Conservation (phyloP, 2,113 vertebrate species). For the Hemiprocne comata region DNA sequence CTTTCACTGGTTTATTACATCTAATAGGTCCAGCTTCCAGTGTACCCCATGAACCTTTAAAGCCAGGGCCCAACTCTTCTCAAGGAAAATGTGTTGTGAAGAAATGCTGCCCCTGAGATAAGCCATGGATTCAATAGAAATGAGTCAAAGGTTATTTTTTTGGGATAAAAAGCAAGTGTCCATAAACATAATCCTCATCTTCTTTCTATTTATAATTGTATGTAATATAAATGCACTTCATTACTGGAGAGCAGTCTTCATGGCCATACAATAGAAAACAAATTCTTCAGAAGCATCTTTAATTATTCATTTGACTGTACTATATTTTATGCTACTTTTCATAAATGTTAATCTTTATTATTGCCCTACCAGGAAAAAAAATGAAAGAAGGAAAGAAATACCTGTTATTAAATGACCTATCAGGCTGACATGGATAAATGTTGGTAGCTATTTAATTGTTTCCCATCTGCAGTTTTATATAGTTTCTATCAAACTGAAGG, state of each 20-base stretch:
- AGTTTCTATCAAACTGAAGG: slow-evolving; percentile 85
- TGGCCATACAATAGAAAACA: slow-evolving; percentile 68
- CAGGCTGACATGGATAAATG: slow-evolving; percentile 74
- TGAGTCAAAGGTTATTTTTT: background rate
- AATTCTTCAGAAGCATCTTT: slow-evolving; percentile 78
- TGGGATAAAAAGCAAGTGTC: slow-evolving; percentile 61
- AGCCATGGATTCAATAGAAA: background rate
- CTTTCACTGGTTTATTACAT: background rate
- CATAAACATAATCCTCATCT: slow-evolving; percentile 52
- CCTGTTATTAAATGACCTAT: slow-evolving; percentile 82
- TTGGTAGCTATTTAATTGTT: slow-evolving; percentile 79
- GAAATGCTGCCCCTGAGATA: background rate
- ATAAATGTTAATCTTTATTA: slow-evolving; percentile 84
- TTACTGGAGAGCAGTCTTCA: slow-evolving; percentile 63
- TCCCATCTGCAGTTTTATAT: slow-evolving; percentile 81
- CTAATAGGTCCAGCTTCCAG: background rate
- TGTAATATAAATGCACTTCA: slow-evolving; percentile 73
- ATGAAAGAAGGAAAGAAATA: slow-evolving; percentile 55
- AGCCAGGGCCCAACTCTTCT: background rate
- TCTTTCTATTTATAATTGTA: slow-evolving; percentile 65
- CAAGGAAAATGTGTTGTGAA: background rate
- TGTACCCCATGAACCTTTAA: background rate
- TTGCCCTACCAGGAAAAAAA: slow-evolving; percentile 52
- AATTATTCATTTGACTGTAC: slow-evolving; percentile 81
- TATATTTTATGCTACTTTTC: slow-evolving; percentile 81